Conservation (phyloP, 2,797 vertebrate genomes). For the Pelodytes ibericus region DNA sequence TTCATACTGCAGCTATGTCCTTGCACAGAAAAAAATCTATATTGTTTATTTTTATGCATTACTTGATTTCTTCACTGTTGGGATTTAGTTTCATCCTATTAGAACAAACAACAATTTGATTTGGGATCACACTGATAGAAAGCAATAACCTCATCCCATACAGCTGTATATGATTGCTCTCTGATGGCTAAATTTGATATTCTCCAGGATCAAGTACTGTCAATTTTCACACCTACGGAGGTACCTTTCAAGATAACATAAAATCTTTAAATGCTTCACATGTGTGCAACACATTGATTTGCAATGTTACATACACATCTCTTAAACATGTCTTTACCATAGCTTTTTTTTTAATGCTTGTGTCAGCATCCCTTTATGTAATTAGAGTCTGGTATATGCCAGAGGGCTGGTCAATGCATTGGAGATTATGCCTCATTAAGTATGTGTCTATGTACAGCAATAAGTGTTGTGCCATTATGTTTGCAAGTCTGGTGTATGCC, state of each 20-base stretch:
- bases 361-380: too few species aligned
- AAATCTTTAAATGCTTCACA: not conserved
- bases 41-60: conserved; percentile 46
- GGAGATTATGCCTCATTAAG: too few species aligned
- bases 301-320: not conserved
- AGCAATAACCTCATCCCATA: conserved; percentile 52
- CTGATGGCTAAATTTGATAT: conserved; percentile 38
- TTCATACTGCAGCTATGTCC: not conserved
- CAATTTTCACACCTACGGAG: conserved; percentile 46
- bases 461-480: too few species aligned
- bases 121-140: conserved; percentile 57
- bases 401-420: too few species aligned
- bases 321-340: not conserved
- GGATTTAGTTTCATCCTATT: conserved; percentile 32
- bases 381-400: too few species aligned
- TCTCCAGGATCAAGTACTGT: conserved; percentile 48
- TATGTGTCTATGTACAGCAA: too few species aligned
- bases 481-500: too few species aligned
- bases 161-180: conserved; percentile 50
- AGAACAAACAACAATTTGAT: conserved; percentile 54
- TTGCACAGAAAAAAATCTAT: conserved; percentile 48
- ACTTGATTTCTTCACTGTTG: conserved; percentile 48
- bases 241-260: not conserved
- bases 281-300: not conserved
- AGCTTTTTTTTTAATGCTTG: too few species aligned